Percentiles rank a stretch among this genome's conserved stretches.
Conservation (phyloP, 92 coral and sea anemone species). For the Chrysogorgia sp. region DNA sequence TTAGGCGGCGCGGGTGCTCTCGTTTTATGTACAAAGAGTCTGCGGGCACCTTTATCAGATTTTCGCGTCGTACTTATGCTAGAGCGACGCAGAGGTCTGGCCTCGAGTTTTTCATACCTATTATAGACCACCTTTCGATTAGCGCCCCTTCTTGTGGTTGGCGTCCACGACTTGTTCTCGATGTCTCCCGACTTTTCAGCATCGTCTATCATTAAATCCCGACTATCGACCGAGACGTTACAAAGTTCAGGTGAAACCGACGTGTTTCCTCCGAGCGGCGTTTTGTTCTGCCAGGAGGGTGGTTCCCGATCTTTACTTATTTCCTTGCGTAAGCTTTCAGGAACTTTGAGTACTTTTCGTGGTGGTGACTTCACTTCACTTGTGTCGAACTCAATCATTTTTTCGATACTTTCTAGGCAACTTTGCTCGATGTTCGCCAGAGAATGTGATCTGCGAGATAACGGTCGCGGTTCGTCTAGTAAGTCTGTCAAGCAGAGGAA, state of each 20-base stretch:
- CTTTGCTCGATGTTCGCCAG: conserved; percentile 16
- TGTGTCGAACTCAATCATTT: conserved; percentile 34
- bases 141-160: neutral
- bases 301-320: neutral
- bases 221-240: conserved; percentile 17
- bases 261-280: neutral
- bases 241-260: conserved; percentile 9
- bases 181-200: conserved; percentile 25
- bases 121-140: conserved; percentile 2
- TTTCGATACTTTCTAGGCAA: conserved; percentile 5
- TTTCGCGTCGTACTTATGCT: conserved; percentile 86
- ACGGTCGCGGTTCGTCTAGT: neutral
- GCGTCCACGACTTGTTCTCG: conserved; percentile 4
- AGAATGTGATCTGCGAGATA: conserved; percentile 37
- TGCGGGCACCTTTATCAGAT: conserved; percentile 64
- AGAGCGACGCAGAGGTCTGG: conserved; percentile 77
- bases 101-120: conserved; percentile 53
- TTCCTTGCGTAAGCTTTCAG: conserved; percentile 11
- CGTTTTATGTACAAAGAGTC: conserved; percentile 11
- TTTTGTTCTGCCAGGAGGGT: neutral
- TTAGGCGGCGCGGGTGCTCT: neutral
- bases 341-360: conserved; percentile 36
- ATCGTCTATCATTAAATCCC: neutral
- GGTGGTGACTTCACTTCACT: conserved; percentile 26
- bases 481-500: neutral